Base-by-base conservation (phyloP, 92 coral and sea anemone genomes). In the Epizoanthus stellaris region DNA sequence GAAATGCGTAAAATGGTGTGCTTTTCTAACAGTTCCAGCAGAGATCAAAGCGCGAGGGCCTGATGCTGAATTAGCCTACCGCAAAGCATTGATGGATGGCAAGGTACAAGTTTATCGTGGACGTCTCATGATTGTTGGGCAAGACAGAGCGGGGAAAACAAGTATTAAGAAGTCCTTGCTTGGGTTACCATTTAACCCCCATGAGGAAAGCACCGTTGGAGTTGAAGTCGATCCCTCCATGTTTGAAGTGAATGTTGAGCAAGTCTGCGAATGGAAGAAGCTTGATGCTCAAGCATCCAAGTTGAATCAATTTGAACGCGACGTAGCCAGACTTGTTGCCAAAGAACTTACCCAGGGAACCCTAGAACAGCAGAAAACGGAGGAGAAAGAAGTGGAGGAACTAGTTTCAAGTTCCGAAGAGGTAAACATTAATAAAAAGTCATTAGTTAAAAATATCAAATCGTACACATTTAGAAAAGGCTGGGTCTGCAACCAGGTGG, bases 61-160 rank as follows among this genome's bases (percentile, higher is more conserved):
- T 39, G 69, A 77, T 34, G 69, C 82, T 36, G 69, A 59, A 40
- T 40, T 17, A n/a, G 82, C 82, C 4, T 77, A 59, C 40, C 36
- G 69, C 67, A 77, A 39, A 60, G 82, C 82, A 77, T 58, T 77
- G 67, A 36, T 43, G 30, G 17, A 77, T 60, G 82, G 82, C 21
- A 77, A 77, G 70, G 70, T 77, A 25, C 82, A 64, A 39, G 47
- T 77, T 19, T 13, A 77, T 43, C 82, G 82, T 1, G 82, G 34
- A 14, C 82, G 82, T 19, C 42, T 77, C 38, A 77, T 77, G 82
- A 13, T 77, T 25, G 80, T 88, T 66, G 77, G 85, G 6, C 91
- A 88, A 82, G 91, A 82, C 70, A 77, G 82, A 47, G 91, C 91
- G 5, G 91, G 91, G n/a, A 88, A 86, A 49, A 88, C 85, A 15